A percentile compares a stretch with the other conserved stretches of the same genome.
Conservation (phyloP, 2,797 vertebrate species). For the Yasuhikotakia modesta region DNA sequence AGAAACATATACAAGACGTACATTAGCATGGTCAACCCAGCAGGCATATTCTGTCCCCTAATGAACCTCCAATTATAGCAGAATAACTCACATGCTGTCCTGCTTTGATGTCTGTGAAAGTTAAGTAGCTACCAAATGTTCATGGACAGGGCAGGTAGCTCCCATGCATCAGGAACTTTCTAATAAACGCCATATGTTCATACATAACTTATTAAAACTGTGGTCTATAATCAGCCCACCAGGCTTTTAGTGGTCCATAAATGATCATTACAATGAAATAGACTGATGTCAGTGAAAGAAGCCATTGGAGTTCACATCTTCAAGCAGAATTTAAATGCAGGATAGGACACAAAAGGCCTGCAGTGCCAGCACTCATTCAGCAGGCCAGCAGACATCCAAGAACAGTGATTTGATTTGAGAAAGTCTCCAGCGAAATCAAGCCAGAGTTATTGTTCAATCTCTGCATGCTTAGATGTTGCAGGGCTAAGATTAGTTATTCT, state of each 20-base stretch:
- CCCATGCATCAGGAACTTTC: neutral
- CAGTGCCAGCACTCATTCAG: conserved; percentile 67
- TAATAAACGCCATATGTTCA: conserved; percentile 12
- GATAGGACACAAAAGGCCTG: conserved; percentile 54
- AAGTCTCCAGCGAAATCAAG: conserved; percentile 53
- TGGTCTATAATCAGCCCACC: conserved; percentile 14
- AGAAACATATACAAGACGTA: neutral
- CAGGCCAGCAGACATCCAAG: conserved; percentile 75
- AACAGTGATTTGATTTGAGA: conserved; percentile 72
- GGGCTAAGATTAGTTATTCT: neutral
- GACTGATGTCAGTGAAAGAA: conserved; percentile 9
- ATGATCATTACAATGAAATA: conserved; percentile 20
- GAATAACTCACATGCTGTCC: conserved; percentile 72
- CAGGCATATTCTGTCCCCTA: conserved; percentile 71
- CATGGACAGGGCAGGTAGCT: conserved; percentile 17
- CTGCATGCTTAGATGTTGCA: neutral
- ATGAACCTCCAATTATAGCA: conserved; percentile 78
- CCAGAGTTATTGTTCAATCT: neutral
- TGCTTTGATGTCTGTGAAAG: conserved; percentile 73
- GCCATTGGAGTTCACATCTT: conserved; percentile 37
- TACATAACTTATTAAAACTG: conserved; percentile 1
- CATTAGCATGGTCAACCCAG: conserved; percentile 51
- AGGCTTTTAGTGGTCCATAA: conserved; percentile 32
- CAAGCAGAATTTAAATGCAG: conserved; percentile 50
- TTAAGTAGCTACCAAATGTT: conserved; percentile 64